Evolutionary conservation across 64 coral and sea anemone genomes (phyloP).

Genomic region (Montipora capricornis): DNA sequence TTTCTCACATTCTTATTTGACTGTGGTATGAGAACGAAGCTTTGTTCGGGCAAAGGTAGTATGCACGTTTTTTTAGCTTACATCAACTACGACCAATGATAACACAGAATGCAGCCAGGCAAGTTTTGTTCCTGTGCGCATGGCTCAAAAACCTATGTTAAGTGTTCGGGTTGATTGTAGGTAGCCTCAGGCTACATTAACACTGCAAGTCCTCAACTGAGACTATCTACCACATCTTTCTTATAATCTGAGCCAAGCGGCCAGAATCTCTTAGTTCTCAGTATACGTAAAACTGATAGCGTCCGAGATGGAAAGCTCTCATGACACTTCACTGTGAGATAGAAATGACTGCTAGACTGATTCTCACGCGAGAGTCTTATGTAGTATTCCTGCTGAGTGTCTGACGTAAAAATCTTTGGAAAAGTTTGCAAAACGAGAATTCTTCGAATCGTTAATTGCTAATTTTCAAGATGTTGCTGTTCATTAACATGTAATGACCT

Average conservation of each 20-base stretch:
- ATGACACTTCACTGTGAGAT: background rate
- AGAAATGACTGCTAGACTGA: background rate
- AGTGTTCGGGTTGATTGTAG: background rate
- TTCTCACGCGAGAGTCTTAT: background rate
- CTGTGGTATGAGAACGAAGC: no score
- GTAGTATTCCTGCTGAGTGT: background rate
- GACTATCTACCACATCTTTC: no score
- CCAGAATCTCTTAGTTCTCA: background rate
- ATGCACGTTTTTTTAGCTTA: no score
- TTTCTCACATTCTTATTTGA: no score
- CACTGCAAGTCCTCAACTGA: background rate
- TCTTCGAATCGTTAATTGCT: background rate
- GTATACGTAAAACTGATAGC: no score
- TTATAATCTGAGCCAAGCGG: no score
- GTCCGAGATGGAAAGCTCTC: background rate
- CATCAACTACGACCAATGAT: no score
- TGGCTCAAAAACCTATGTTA: background rate
- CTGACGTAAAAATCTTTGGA: background rate
- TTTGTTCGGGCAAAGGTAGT: no score
- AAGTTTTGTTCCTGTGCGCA: no score
- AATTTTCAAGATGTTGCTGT: background rate
- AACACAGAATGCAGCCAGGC: no score
- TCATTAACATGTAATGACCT: background rate
- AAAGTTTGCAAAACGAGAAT: background rate
- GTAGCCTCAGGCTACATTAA: background rate